Conservation (phyloP, 1,140 invertebrate species). For the Lepidurus apus region DNA sequence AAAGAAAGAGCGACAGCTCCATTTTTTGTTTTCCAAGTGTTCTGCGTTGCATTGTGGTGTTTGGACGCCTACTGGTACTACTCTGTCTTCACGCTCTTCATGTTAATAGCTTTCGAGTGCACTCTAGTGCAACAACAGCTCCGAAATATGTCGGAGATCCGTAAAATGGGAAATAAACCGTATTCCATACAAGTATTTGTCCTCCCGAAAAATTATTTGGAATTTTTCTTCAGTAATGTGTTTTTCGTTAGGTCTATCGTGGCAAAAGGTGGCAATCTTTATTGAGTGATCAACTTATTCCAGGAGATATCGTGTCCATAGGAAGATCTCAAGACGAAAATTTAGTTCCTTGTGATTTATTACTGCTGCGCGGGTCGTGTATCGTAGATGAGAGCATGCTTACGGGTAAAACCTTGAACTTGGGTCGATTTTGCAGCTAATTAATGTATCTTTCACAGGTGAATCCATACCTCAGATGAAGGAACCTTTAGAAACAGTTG, state of each 20-base stretch:
- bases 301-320: constrained; percentile 95
- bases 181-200: constrained; percentile 69
- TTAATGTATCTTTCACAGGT: constrained; percentile 44
- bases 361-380: constrained; percentile 87
- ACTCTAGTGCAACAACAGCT: constrained; percentile 97
- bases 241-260: constrained; percentile 70
- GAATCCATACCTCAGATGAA: constrained; percentile 99
- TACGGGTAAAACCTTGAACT: constrained; percentile 63
- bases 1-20: constrained; percentile 96
- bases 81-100: constrained; percentile 92
- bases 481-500: constrained; percentile 78
- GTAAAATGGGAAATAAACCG: constrained; percentile 99
- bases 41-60: constrained; percentile 98
- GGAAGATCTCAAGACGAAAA: constrained; percentile 81
- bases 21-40: constrained; percentile 94
- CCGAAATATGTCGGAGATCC: constrained; percentile 96
- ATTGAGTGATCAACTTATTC: constrained; percentile 79
- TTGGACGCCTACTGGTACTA: constrained; percentile 98
- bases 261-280: constrained; percentile 87
- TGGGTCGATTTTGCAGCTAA: no score
- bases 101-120: constrained; percentile 97
- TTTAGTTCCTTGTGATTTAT: constrained; percentile 92
- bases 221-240: constrained; percentile 25
- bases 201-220: constrained; percentile 25
- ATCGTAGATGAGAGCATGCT: constrained; percentile 98